Evolutionary conservation across 2,888 invertebrate species (phyloP), one percentile per base, ranked within the genome.

Genomic region (Cheilosia pagana): DNA sequence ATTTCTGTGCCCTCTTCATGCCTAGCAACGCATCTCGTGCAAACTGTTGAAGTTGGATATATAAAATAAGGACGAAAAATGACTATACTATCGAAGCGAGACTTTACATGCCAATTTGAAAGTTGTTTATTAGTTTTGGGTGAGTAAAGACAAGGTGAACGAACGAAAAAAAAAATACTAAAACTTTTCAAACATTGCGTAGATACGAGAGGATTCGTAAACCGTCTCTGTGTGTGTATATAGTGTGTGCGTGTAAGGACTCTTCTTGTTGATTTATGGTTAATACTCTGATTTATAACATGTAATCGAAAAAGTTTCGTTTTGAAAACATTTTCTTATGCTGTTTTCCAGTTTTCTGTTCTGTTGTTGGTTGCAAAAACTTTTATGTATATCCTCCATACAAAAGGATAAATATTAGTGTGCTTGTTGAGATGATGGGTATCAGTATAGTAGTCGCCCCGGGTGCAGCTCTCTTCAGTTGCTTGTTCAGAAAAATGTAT

Each of bases 21-120:
- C 63, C 31, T 55, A 62, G 28, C 25, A 53, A 21, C 28, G 60
- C 31, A 48, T 60, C 63, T 60, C 63, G 50, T 62, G 67, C 62
- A 76, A 45, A 59, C 57, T 21, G 39, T 52, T 59, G 57, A 39
- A 75, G 75, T 70, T 71, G 39, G 52, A 50, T 23, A n/a, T n/a
- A n/a, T n/a, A 19, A 52, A 62, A 63, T 25, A 55, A 72, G 77
- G 71, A 72, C 67, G 62, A 72, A 39, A 50, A 63, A 62, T 71
- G 68, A 68, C 70, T 35, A 3, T 71, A 39, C 55, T 60, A 63
- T 35, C 78, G 78, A 71, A 75, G 70, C 83, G 43, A 65, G 78
- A 85, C 83, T 74, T 74, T 78, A 85, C 83, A 79, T 85, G 75
- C 79, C 83, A 85, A 85, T 78, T 83, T 83, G 48, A 79, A 85